Conservation (phyloP, 2,113 vertebrate genomes). For the Megaptera novaeangliae region DNA sequence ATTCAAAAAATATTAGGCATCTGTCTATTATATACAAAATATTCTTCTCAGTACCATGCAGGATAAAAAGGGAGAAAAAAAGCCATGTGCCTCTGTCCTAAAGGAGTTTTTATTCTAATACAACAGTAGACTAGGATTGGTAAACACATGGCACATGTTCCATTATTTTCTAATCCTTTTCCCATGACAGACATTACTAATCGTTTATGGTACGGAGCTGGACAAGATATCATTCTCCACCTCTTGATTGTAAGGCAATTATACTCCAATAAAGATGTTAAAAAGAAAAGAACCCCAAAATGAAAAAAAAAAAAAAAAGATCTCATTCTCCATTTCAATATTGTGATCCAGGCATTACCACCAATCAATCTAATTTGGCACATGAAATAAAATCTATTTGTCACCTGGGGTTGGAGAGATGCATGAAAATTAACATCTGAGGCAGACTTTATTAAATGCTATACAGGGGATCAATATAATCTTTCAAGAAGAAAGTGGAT, state of each 20-base stretch:
- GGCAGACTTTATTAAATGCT: slow-evolving; percentile 8
- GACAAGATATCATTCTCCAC: not conserved
- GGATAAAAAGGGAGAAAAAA: not conserved
- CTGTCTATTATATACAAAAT: not conserved
- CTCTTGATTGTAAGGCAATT: too few relatives aligned
- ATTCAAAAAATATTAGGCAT: not conserved
- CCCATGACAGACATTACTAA: not conserved
- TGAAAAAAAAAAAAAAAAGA: not conserved
- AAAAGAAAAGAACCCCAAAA: too few relatives aligned
- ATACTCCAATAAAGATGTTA: too few relatives aligned
- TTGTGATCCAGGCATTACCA: not conserved
- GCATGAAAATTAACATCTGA: slow-evolving; percentile 15
- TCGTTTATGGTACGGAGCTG: not conserved
- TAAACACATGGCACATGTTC: not conserved
- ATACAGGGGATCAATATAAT: not conserved
- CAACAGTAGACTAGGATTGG: not conserved
- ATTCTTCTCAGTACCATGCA: not conserved
- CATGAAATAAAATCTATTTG: not conserved
- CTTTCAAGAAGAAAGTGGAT: not conserved
- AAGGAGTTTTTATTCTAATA: not conserved
- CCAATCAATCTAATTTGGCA: slow-evolving; percentile 6
- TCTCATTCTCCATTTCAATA: not conserved
- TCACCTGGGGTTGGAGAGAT: not conserved
- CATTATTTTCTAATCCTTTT: slow-evolving; percentile 5
- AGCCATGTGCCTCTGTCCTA: not conserved